Evolutionary conservation across 2,888 invertebrate species (phyloP), one percentile per base, ranked within the genome.

Genomic region (Sepiola atlantica): DNA sequence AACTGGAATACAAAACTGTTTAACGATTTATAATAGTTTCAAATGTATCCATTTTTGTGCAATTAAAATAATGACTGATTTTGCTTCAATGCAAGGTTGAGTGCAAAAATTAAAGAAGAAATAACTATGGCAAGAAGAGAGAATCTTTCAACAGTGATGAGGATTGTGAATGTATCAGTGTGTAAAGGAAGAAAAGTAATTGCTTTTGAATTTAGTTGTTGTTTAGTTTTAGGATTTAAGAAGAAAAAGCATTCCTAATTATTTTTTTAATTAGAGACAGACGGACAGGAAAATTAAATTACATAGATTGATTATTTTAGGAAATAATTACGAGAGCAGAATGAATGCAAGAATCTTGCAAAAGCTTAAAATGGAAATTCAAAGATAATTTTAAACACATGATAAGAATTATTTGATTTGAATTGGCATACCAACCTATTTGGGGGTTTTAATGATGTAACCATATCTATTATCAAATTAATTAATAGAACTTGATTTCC

Each of bases 31-130:
- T n/a, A 77, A 77, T 77, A 77, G 32, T 77, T 77, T 77, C n/a
- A 77, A 77, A 77, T 77, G 77, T 77, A 77, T 77, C 77, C n/a
- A 77, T 77, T 77, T 77, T 77, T 77, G 77, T 77, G n/a, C 77
- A 77, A 77, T 77, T 77, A 77, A 32, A 77, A 77, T 77, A 77
- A 77, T 77, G 77, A 77, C 77, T 77, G 77, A 77, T 77, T n/a
- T 77, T 77, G 77, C 77, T n/a, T 77, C n/a, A 77, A 77, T 77
- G 77, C n/a, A 77, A 32, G n/a, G n/a, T n/a, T 77, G n/a, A 32
- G 77, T 77, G 77, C 77, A 77, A 77, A 77, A 28, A 77, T 45
- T 45, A n/a, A 77, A 77, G 21, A 61, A 61, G 24, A 61, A 61
- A 61, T 45, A 21, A 21, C 21, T 8, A 21, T 61, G 61, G 24